These are phyloP conservation scores for Andrena bucephala DNA, from an alignment of 2,888 invertebrate genomes.

Conservation along the genomic window DNA sequence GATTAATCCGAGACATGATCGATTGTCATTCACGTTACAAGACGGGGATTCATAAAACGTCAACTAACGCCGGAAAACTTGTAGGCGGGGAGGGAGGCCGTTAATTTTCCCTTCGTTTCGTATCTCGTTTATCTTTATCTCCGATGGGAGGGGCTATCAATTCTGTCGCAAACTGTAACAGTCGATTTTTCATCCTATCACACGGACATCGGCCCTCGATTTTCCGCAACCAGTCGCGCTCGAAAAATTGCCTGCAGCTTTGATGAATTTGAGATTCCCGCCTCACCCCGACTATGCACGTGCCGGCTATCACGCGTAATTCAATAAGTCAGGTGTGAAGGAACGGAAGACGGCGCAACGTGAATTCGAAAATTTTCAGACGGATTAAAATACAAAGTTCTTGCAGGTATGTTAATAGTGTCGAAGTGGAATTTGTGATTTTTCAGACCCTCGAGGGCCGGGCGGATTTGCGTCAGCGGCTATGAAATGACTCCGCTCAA, in stretches of 20 bases:
- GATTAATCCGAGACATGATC: not conserved
- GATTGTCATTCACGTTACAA: not conserved
- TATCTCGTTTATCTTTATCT: not conserved
- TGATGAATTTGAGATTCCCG: not conserved
- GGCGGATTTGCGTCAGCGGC: not conserved
- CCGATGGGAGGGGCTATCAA: not conserved
- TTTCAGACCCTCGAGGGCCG: not conserved
- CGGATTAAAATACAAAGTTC: not conserved
- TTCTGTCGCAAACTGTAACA: constrained; percentile 10
- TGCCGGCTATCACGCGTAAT: not conserved
- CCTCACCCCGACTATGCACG: not conserved
- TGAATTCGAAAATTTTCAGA: not conserved
- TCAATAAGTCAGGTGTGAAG: too few species aligned
- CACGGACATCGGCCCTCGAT: constrained; percentile 10
- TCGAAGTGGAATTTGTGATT: not conserved
- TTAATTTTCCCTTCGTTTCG: constrained; percentile 20
- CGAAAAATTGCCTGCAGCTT: not conserved
- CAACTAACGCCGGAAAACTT: not conserved
- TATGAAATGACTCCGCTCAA: not conserved
- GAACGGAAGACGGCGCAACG: not conserved
- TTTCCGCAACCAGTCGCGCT: constrained; percentile 2
- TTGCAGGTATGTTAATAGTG: not conserved
- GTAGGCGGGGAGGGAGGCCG: not conserved
- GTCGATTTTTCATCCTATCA: constrained; percentile 3
- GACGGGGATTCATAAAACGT: not conserved